phyloP scores from a whole-genome alignment of 2,797 vertebrate species.

The Danio tinwini region DNA sequence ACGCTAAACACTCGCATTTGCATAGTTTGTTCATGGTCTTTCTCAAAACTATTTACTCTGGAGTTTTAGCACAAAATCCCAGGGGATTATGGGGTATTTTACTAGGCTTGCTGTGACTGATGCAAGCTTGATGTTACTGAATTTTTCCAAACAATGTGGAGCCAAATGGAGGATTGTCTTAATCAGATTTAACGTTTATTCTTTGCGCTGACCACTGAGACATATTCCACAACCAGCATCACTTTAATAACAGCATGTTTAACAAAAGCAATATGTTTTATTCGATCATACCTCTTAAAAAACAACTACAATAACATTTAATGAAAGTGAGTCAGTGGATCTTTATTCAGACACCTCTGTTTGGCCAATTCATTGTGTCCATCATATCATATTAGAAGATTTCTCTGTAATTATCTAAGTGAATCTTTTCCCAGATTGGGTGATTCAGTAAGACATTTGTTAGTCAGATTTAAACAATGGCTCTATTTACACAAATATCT shows the following conservation, averaged over 20 bases:
- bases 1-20: neutral
- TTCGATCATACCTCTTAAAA: too few relatives aligned
- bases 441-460: neutral
- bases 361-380: neutral
- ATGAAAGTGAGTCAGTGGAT: neutral
- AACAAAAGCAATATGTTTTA: neutral
- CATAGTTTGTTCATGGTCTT: neutral
- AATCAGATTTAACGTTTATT: constrained; percentile 8
- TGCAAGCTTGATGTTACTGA: constrained; percentile 18
- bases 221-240: neutral
- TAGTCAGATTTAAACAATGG: neutral
- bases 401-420: neutral
- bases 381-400: too few relatives aligned
- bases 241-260: neutral
- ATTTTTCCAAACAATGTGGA: neutral
- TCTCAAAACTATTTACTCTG: constrained; percentile 21
- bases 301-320: neutral
- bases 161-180: neutral
- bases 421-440: neutral
- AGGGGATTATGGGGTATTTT: constrained; percentile 13
- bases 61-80: constrained; percentile 36
- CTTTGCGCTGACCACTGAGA: neutral
- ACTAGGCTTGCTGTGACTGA: constrained; percentile 17
- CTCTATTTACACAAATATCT: neutral
- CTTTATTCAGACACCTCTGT: neutral